phyloP scores from a whole-genome alignment of 2,888 invertebrate genomes.

The Caenorhabditis sulstoni region DNA sequence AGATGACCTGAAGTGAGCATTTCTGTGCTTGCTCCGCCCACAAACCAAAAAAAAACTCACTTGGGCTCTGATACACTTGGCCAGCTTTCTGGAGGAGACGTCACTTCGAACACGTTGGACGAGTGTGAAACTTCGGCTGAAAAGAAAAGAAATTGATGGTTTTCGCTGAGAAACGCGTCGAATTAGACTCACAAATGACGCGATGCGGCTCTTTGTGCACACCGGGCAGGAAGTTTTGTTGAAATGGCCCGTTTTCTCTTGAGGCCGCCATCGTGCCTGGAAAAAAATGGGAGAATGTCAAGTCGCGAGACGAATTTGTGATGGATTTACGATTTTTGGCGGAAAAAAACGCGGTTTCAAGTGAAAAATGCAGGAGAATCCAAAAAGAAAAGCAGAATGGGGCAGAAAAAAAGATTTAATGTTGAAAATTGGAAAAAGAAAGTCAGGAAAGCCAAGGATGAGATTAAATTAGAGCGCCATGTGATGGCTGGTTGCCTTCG shows the following conservation, averaged over 20 bases:
- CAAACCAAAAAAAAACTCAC: background rate
- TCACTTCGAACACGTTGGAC: conserved; percentile 27
- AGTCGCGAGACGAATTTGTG: conserved; percentile 5
- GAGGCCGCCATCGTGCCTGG: conserved; percentile 41
- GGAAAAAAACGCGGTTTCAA: background rate
- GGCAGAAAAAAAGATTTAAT: conserved; percentile 9
- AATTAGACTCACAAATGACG: conserved; percentile 36
- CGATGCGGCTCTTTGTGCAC: conserved; percentile 39
- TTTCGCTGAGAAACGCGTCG: background rate
- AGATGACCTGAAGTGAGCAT: background rate
- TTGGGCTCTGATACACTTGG: conserved; percentile 7
- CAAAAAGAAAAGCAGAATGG: background rate
- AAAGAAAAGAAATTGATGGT: background rate
- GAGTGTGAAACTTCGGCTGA: conserved; percentile 29
- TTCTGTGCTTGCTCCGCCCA: conserved; percentile 6
- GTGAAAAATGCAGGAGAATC: background rate
- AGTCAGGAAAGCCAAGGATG: conserved; percentile 15
- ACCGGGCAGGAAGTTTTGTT: conserved; percentile 28
- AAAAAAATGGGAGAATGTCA: conserved; percentile 14
- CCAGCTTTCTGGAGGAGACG: conserved; percentile 35
- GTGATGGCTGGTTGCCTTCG: conserved; percentile 11
- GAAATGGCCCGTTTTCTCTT: conserved; percentile 20
- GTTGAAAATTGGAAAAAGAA: conserved; percentile 10
- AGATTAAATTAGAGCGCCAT: conserved; percentile 41
- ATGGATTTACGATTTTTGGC: conserved; percentile 18